These are phyloP conservation scores for Dolichomitus sp. DNA, from an alignment of 2,888 invertebrate genomes.

Conservation along the genomic window DNA sequence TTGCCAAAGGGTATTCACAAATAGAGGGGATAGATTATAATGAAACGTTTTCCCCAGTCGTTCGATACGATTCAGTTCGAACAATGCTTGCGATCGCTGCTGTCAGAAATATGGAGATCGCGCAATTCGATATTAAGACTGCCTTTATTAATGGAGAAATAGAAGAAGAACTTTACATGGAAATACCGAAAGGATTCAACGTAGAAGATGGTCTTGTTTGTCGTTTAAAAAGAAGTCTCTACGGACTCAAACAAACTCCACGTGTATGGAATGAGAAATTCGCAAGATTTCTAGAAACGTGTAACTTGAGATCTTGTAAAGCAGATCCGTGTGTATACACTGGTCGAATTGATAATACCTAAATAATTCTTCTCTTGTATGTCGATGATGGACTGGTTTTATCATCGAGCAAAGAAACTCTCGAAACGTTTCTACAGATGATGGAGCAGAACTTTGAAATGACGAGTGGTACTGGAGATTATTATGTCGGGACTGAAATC, in stretches of 20 bases:
- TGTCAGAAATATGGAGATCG: background rate
- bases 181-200: background rate
- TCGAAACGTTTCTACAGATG: background rate
- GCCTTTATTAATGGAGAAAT: background rate
- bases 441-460: background rate
- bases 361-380: background rate
- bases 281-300: background rate
- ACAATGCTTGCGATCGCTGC: background rate
- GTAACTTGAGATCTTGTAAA: background rate
- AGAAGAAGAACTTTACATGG: background rate
- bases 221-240: background rate
- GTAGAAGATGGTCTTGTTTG: background rate
- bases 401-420: background rate
- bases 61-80: too few relatives aligned
- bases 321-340: background rate
- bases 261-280: background rate
- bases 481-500: slow-evolving; percentile 3
- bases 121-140: background rate
- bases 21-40: too few relatives aligned
- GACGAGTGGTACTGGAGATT: background rate
- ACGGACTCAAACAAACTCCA: background rate
- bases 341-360: background rate
- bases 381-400: slow-evolving; percentile 10
- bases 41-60: too few relatives aligned
- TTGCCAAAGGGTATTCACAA: too few relatives aligned